Evolutionary conservation across 1,140 invertebrate species (phyloP).

Genomic region (Cephus cinctus): DNA sequence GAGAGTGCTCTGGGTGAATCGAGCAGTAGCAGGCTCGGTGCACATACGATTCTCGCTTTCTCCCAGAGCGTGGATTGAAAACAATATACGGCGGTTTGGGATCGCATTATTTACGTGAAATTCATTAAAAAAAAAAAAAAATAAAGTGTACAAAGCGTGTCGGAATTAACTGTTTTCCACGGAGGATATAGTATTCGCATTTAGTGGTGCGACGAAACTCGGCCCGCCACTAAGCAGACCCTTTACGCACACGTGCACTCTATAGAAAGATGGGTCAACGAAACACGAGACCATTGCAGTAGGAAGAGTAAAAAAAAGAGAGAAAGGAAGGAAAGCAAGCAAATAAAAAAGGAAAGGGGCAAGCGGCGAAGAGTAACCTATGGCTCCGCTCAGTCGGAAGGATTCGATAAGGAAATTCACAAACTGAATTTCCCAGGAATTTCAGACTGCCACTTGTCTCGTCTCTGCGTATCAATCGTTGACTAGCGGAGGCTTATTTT

Average conservation of each 20-base stretch:
- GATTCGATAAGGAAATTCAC: no score
- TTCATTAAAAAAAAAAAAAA: background rate
- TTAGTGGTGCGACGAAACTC: background rate
- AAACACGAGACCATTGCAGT: conserved; percentile 2
- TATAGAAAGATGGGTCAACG: conserved; percentile 13
- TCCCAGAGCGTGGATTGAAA: conserved; percentile 3
- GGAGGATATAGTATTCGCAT: conserved; percentile 24
- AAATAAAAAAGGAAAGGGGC: conserved; percentile 9
- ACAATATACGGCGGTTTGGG: conserved; percentile 6
- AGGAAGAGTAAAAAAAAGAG: background rate
- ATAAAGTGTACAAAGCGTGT: conserved; percentile 28
- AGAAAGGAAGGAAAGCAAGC: conserved; percentile 9
- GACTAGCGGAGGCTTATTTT: no score
- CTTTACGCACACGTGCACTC: conserved; percentile 15
- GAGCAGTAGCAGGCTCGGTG: background rate
- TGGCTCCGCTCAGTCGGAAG: background rate
- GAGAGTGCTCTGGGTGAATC: no score
- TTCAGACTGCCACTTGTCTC: no score
- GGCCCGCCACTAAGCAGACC: conserved; percentile 2
- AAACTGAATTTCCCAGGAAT: no score
- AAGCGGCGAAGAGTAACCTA: background rate
- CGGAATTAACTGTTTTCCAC: conserved; percentile 26
- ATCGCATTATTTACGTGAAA: conserved; percentile 34
- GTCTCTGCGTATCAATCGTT: no score
- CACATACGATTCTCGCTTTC: conserved; percentile 14